Evolutionary conservation across 2,113 vertebrate species (phyloP).

Genomic region (Callithrix jacchus): DNA sequence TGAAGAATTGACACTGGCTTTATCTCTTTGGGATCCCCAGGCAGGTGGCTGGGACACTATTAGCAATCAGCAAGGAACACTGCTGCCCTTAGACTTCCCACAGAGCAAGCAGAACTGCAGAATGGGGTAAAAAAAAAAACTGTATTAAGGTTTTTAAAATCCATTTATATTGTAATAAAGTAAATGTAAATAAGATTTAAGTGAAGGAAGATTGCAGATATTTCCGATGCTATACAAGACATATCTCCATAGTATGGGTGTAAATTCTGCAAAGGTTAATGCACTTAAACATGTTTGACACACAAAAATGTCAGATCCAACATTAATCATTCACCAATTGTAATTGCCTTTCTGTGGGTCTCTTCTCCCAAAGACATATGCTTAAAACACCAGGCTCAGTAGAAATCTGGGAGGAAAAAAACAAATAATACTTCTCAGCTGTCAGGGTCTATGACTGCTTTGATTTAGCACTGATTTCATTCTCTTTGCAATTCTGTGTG

Average conservation of each 20-base stretch:
- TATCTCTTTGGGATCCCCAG: not conserved
- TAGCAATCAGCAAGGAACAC: not conserved
- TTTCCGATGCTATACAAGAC: slow-evolving; percentile 64
- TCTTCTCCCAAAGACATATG: slow-evolving; percentile 66
- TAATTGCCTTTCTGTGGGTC: slow-evolving; percentile 79
- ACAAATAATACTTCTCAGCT: slow-evolving; percentile 68
- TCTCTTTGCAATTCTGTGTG: slow-evolving; percentile 60
- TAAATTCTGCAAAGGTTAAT: slow-evolving; percentile 83
- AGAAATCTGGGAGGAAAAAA: slow-evolving; percentile 71
- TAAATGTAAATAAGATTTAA: slow-evolving; percentile 80
- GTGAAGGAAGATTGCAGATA: slow-evolving; percentile 70
- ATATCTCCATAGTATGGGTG: slow-evolving; percentile 67
- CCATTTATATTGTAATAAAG: slow-evolving; percentile 80
- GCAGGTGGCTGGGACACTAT: not conserved
- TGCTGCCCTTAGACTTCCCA: not conserved
- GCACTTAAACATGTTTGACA: slow-evolving; percentile 81
- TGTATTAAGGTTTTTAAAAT: slow-evolving; percentile 54
- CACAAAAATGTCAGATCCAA: slow-evolving; percentile 77
- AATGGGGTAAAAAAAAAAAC: slow-evolving; percentile 7
- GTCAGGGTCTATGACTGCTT: slow-evolving; percentile 61
- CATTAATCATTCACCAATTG: slow-evolving; percentile 77
- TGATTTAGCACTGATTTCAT: slow-evolving; percentile 72
- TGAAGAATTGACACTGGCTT: not conserved
- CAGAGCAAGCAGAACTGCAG: not conserved
- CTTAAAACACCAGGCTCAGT: slow-evolving; percentile 40